Evolutionary conservation across 2,113 vertebrate species (phyloP).

Genomic region (Oxygymnocypris stewartii): DNA sequence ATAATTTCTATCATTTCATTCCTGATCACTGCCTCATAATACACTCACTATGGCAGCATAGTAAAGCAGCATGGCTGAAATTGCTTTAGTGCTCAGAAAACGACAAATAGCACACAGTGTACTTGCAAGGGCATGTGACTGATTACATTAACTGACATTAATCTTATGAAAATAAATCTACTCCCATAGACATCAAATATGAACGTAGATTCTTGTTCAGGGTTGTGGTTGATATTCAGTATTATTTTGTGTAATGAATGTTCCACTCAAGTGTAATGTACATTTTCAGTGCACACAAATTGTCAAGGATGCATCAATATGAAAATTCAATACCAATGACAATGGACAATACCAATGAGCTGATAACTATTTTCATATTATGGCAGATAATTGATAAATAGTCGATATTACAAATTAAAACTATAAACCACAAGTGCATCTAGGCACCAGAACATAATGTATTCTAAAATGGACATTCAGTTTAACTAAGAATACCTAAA

Average conservation of each 20-base stretch:
- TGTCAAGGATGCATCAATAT: neutral
- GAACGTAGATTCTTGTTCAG: neutral
- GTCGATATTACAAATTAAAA: neutral
- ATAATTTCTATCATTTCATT: conserved; percentile 1
- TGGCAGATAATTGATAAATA: neutral
- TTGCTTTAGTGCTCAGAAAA: neutral
- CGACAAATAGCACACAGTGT: neutral
- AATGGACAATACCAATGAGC: neutral
- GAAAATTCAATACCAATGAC: neutral
- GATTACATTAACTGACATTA: neutral
- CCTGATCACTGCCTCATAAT: conserved; percentile 22
- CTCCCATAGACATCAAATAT: neutral
- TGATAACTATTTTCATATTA: neutral
- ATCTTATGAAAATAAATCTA: neutral
- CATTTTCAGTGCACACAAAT: neutral
- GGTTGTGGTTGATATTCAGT: neutral
- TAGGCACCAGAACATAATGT: neutral
- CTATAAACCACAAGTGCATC: neutral
- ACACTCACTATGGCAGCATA: neutral
- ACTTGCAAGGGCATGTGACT: neutral
- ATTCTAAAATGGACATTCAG: neutral
- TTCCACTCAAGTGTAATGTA: neutral
- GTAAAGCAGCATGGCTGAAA: neutral
- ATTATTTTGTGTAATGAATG: neutral
- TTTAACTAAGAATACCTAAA: neutral